Evolutionary conservation across 2,888 invertebrate species (phyloP).

Genomic region (Pachycephus smyrnensis): DNA sequence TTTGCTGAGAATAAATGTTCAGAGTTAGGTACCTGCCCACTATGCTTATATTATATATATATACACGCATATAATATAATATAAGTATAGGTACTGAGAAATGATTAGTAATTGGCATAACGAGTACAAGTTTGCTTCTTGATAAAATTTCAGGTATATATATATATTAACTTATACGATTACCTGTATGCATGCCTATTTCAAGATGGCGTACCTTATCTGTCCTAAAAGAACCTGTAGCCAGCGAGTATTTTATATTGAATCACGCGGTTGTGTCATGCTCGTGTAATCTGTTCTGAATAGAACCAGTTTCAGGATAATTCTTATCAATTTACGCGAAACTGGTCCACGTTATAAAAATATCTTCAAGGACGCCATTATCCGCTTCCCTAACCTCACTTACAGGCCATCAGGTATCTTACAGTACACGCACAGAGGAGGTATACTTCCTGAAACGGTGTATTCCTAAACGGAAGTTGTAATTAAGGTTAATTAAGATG

Average conservation of each 20-base stretch:
- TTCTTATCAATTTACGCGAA: background rate
- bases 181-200: background rate
- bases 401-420: no score
- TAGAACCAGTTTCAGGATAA: background rate
- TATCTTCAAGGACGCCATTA: background rate
- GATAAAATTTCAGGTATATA: background rate
- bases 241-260: background rate
- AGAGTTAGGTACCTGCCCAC: background rate
- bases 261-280: background rate
- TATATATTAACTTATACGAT: no score
- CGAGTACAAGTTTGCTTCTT: background rate
- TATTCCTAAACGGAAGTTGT: background rate
- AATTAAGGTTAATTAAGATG: background rate
- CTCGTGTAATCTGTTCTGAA: background rate
- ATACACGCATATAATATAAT: no score
- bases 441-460: background rate
- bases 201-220: background rate
- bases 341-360: background rate
- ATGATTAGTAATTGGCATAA: background rate
- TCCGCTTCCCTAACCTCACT: no score
- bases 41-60: no score
- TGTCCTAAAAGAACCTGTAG: background rate
- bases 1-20: constrained; percentile 49
- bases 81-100: background rate
- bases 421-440: background rate